Base-by-base conservation (phyloP, 2,797 vertebrate genomes). In the Danionella dracula region DNA sequence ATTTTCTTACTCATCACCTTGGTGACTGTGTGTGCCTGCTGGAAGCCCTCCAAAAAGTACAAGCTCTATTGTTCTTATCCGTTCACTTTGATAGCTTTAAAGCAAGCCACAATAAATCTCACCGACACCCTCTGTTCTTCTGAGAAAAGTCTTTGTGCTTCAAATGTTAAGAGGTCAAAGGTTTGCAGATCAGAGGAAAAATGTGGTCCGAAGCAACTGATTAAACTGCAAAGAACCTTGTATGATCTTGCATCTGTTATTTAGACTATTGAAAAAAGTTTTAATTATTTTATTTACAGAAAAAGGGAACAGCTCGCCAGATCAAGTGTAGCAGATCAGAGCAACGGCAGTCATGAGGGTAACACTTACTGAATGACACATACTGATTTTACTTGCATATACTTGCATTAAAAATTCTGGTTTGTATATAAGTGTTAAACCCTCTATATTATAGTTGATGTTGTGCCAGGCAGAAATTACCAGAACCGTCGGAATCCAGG, bases 21-120 rank as follows among this genome's bases (percentile, higher is more conserved):
- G 92, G 95, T 98, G 84, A 99, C 95, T 0, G 96, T 99, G 75
- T 99, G 96, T 4, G 96, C 96, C 82, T 99, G 96, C 84, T 99
- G 96, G 96, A 99, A 97, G 79, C 96, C 96, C 1, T 96, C 94
- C 82, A 97, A 90, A 78, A 93, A 96, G 93, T 97, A 89, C 16
- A 88, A 83, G 59, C 46, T 50, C 23, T 67, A 40, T 35, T 60
- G 55, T 51, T n/a, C 12, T 41, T 42, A 50, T 13, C 23, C 50
- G 9, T 20, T 71, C 19, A 56, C 27, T 50, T 66, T 49, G 11
- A 34, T 58, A 27, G 23, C 7, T 54, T n/a, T 53, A 37, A 38
- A 53, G 48, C 31, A 46, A 68, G 20, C 21, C 8, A 10, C 31
- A 35, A 21, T 68, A 54, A 46, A 21, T 48, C 32, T 13, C 34